A percentile compares a stretch with the other conserved stretches of the same genome.
Conservation (phyloP, 2,797 vertebrate genomes). For the Thaleichthys pacificus region DNA sequence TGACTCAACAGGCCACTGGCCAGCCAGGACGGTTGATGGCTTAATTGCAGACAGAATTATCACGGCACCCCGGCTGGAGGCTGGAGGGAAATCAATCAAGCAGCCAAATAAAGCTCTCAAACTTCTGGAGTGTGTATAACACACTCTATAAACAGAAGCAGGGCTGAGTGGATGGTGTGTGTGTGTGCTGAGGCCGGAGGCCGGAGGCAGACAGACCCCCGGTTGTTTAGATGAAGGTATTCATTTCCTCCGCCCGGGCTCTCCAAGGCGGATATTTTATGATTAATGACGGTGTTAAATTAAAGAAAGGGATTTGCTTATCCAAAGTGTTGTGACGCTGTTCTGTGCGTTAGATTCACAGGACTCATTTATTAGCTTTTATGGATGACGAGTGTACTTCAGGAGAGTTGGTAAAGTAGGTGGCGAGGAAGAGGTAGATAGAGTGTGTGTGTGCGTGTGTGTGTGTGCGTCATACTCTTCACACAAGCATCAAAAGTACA, state of each 20-base stretch:
- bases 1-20: neutral
- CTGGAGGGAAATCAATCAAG: neutral
- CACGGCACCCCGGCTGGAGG: neutral
- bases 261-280: neutral
- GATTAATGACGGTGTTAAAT: constrained; percentile 3
- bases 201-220: neutral
- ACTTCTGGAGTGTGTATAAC: neutral
- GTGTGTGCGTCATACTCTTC: neutral
- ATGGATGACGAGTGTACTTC: too few relatives aligned
- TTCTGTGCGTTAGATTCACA: neutral
- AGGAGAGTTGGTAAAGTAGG: neutral
- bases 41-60: constrained; percentile 1
- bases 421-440: neutral
- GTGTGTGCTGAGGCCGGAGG: too few relatives aligned
- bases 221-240: constrained; percentile 17
- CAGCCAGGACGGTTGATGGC: neutral
- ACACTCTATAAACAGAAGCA: neutral
- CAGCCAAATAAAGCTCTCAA: neutral
- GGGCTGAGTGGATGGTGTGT: too few relatives aligned
- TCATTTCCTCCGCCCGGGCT: constrained; percentile 3
- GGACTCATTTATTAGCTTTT: constrained; percentile 18
- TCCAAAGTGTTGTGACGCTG: neutral
- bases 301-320: constrained; percentile 1
- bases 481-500: neutral
- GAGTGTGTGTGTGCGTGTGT: too few relatives aligned